A percentile compares a stretch with the other conserved stretches of the same genome.
phyloP scores from a whole-genome alignment of 2,113 vertebrate species.

The Halcyon senegalensis region DNA sequence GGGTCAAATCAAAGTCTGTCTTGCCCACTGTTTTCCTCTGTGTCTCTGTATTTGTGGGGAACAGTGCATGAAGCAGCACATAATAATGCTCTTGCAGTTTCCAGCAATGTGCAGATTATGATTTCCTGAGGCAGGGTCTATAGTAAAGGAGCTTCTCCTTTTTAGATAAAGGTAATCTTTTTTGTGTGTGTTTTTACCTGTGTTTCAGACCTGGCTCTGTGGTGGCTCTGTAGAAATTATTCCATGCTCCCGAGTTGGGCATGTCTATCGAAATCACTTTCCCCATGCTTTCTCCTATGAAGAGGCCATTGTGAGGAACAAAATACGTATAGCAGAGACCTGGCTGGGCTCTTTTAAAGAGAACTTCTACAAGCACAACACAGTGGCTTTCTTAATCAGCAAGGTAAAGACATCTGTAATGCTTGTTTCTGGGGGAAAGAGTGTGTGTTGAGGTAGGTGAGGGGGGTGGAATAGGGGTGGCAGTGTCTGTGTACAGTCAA shows the following conservation, averaged over 20 bases:
- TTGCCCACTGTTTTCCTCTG: background rate
- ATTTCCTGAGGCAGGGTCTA: background rate
- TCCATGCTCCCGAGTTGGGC: constrained; percentile 89
- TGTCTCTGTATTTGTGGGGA: background rate
- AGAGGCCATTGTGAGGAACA: constrained; percentile 80
- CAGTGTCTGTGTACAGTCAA: background rate
- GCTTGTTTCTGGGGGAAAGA: background rate
- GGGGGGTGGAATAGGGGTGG: background rate
- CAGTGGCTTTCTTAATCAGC: constrained; percentile 81
- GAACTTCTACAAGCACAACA: constrained; percentile 85
- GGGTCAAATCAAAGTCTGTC: background rate
- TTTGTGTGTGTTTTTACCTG: background rate
- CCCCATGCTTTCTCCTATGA: constrained; percentile 62
- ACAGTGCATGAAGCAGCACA: background rate
- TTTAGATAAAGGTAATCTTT: background rate
- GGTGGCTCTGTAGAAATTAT: constrained; percentile 89
- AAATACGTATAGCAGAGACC: constrained; percentile 85
- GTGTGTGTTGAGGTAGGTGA: background rate
- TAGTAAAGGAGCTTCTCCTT: background rate
- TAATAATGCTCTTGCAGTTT: background rate
- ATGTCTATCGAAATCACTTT: constrained; percentile 73
- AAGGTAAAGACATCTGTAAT: constrained; percentile 74
- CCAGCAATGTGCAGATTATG: background rate
- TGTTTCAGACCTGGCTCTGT: constrained; percentile 87
- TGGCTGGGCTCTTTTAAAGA: constrained; percentile 88